phyloP scores from a whole-genome alignment of 1,140 invertebrate genomes.

The Lepidurus packardi region DNA sequence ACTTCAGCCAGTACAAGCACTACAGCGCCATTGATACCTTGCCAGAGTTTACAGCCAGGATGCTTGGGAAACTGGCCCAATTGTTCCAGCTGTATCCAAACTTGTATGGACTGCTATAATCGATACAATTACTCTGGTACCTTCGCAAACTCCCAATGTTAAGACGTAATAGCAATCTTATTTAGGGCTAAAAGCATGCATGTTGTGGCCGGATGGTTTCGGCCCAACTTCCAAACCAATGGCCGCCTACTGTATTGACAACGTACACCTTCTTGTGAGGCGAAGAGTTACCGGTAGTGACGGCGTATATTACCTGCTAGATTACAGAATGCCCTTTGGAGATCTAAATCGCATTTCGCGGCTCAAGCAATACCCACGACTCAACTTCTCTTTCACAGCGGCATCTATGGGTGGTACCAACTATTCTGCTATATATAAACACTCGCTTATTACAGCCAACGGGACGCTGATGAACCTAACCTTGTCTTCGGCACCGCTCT shows the following conservation, averaged over 20 bases:
- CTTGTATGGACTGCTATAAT: background rate
- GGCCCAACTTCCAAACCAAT: background rate
- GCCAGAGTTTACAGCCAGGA: background rate
- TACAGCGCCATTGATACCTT: background rate
- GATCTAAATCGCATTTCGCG: background rate
- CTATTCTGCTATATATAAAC: no score
- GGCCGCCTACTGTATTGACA: background rate
- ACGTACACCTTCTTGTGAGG: background rate
- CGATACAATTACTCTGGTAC: background rate
- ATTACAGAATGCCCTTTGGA: background rate
- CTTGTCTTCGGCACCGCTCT: background rate
- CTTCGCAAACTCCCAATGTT: background rate
- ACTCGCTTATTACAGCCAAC: background rate
- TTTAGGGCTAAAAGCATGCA: background rate
- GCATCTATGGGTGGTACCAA: no score
- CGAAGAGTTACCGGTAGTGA: background rate
- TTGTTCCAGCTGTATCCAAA: background rate
- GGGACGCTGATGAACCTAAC: background rate
- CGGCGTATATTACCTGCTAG: background rate
- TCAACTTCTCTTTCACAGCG: no score
- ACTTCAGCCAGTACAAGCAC: background rate
- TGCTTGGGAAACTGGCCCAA: background rate
- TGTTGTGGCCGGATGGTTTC: background rate
- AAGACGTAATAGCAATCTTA: background rate
- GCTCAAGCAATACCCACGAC: no score